phyloP scores from a whole-genome alignment of 2,797 vertebrate genomes.

The Macropodus opercularis region DNA sequence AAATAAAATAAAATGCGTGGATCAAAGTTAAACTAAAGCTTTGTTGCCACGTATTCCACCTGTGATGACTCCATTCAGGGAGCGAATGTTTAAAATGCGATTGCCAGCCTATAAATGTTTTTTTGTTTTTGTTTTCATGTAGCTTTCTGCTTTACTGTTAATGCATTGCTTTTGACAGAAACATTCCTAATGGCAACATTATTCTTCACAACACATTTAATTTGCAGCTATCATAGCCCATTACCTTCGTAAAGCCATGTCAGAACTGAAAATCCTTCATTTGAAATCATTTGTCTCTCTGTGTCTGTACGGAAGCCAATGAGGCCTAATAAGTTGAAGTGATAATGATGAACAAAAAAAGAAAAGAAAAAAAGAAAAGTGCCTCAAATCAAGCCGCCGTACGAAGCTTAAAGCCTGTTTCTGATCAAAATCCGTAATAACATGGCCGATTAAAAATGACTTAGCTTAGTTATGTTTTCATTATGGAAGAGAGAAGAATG shows the following conservation, averaged over 20 bases:
- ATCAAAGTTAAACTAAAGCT: too few relatives aligned
- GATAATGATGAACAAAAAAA: slow-evolving; percentile 63
- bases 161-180: slow-evolving; percentile 14
- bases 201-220: slow-evolving; percentile 44
- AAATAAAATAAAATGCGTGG: too few relatives aligned
- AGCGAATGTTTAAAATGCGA: not conserved
- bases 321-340: slow-evolving; percentile 62
- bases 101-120: not conserved
- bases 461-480: slow-evolving; percentile 67
- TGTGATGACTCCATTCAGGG: not conserved
- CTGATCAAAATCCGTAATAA: slow-evolving; percentile 68
- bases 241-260: slow-evolving; percentile 46
- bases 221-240: slow-evolving; percentile 53
- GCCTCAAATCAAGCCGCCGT: slow-evolving; percentile 57
- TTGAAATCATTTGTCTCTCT: slow-evolving; percentile 49
- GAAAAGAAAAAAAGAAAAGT: slow-evolving; percentile 57
- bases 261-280: slow-evolving; percentile 17
- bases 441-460: slow-evolving; percentile 68
- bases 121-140: not conserved
- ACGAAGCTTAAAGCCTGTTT: slow-evolving; percentile 45
- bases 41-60: not conserved
- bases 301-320: slow-evolving; percentile 44
- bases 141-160: not conserved
- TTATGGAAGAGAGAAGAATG: slow-evolving; percentile 45
- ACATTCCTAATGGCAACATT: slow-evolving; percentile 27